Evolutionary conservation across 1,140 invertebrate genomes (phyloP), one percentile per base, ranked within the genome.

Genomic region (Neuroterus valhalla): DNA sequence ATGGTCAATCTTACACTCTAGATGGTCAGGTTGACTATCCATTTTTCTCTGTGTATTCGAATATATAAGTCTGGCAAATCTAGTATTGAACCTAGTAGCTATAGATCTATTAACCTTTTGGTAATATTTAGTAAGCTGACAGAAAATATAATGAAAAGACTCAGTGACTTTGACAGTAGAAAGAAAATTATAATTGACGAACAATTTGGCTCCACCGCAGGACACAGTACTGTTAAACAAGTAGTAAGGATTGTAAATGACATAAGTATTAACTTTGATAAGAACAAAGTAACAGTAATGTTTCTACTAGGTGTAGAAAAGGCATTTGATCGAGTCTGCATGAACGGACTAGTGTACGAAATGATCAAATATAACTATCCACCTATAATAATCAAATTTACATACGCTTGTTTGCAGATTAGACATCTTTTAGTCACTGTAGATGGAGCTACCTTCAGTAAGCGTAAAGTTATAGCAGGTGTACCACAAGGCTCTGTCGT

Each of bases 121-220:
- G 8, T 19, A 6, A 46, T 2, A 14, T 8, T 89, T 0, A 73
- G 75, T 14, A 90, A 90, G 80, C 0, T 82, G 1, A 77, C 74
- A 6, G 84, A 87, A 79, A 83, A 76, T 74, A 70, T 81, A 42
- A 79, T 81, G 0, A 80, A 17, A 14, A 81, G 79, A 77, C 17
- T 85, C n/a, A n/a, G n/a, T n/a, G n/a, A n/a, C n/a, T n/a, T n/a
- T n/a, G n/a, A n/a, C n/a, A n/a, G n/a, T n/a, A n/a, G n/a, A n/a
- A n/a, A n/a, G n/a, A n/a, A n/a, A n/a, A n/a, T n/a, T n/a, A n/a
- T n/a, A n/a, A n/a, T 73, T 1, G 69, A 83, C 67, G 46, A 85
- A 8, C 87, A 91, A 74, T 90, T 88, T 78, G 89, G 87, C 0
- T 91, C 91, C 50, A 79, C 85, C 77, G 42, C 38, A 38, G 66